Evolutionary conservation across 1,140 invertebrate species (phyloP).

Genomic region (Argopecten irradians): DNA sequence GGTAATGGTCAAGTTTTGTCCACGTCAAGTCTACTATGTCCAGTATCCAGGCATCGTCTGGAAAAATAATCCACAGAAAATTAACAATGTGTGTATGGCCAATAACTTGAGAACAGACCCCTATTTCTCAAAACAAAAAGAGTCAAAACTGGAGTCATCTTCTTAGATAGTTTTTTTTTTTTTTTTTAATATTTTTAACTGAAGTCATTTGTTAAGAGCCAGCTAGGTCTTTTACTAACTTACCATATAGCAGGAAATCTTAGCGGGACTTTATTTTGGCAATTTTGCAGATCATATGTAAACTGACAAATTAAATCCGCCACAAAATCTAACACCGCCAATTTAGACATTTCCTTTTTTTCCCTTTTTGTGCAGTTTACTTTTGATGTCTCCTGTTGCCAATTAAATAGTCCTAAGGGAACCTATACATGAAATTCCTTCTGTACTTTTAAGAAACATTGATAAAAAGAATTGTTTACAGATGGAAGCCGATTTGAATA

Average conservation of each 20-base stretch:
- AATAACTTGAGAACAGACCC: not conserved
- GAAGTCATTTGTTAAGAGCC: not conserved
- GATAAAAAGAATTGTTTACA: not conserved
- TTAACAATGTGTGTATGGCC: not conserved
- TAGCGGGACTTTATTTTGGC: too few relatives aligned
- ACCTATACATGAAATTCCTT: not conserved
- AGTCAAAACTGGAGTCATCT: not conserved
- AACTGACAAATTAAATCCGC: too few relatives aligned
- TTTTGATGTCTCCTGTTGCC: not conserved
- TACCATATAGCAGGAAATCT: too few relatives aligned
- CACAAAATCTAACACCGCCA: too few relatives aligned
- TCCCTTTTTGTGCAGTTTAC: not conserved
- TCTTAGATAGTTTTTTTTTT: not conserved
- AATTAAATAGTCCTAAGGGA: not conserved
- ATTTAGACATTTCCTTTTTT: not conserved
- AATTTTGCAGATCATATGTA: too few relatives aligned
- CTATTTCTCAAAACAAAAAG: not conserved
- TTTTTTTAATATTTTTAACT: not conserved
- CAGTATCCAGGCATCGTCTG: constrained; percentile 60
- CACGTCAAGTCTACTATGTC: constrained; percentile 43
- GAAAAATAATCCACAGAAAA: not conserved
- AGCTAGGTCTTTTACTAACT: not conserved
- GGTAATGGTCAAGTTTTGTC: constrained; percentile 48
- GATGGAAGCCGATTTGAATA: not conserved
- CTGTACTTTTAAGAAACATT: too few relatives aligned